These are phyloP conservation scores for Drosophila lacicola DNA, from an alignment of 2,888 invertebrate species.

Conservation along the genomic window DNA sequence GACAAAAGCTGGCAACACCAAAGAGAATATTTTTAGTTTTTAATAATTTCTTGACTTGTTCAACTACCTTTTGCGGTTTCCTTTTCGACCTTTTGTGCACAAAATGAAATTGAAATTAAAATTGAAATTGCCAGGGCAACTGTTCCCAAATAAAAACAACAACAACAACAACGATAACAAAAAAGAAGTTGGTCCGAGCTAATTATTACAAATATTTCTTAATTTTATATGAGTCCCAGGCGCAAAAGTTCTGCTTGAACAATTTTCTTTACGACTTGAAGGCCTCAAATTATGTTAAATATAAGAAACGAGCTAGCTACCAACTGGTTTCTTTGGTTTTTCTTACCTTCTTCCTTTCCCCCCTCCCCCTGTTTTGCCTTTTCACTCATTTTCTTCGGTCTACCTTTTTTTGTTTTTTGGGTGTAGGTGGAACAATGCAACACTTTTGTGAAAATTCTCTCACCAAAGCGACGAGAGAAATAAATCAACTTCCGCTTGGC, in stretches of 20 bases:
- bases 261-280: slow-evolving; percentile 59
- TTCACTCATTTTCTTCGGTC: neutral
- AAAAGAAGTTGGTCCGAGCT: slow-evolving; percentile 42
- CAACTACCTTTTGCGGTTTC: slow-evolving; percentile 23
- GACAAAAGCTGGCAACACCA: slow-evolving; percentile 32
- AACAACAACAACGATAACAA: neutral
- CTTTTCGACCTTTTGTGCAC: slow-evolving; percentile 24
- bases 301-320: slow-evolving; percentile 27
- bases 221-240: slow-evolving; percentile 64
- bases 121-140: slow-evolving; percentile 38
- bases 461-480: slow-evolving; percentile 63
- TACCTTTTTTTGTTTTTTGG: neutral
- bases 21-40: slow-evolving; percentile 29
- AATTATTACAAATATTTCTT: slow-evolving; percentile 77
- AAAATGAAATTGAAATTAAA: slow-evolving; percentile 30
- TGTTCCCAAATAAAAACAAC: neutral
- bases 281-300: slow-evolving; percentile 52
- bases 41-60: slow-evolving; percentile 30
- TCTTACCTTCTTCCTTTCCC: slow-evolving; percentile 20
- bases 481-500: slow-evolving; percentile 84
- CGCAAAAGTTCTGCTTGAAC: slow-evolving; percentile 70
- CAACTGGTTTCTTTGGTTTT: slow-evolving; percentile 26
- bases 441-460: slow-evolving; percentile 70
- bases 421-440: slow-evolving; percentile 71
- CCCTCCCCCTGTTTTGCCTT: neutral